These are phyloP conservation scores for Eupithecia vulgata DNA, from an alignment of 2,888 invertebrate species.

Conservation along the genomic window DNA sequence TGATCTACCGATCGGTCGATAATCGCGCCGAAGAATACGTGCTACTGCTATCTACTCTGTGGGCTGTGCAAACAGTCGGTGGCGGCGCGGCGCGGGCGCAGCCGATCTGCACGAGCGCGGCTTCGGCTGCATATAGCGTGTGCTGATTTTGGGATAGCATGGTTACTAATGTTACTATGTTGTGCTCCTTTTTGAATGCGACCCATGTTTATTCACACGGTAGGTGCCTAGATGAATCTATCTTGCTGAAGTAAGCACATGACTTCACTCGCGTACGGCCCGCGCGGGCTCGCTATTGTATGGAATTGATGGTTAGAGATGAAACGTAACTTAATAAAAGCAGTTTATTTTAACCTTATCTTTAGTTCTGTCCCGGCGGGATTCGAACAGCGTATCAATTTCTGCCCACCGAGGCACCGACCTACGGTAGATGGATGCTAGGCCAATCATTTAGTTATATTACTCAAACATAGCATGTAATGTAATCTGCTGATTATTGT, in stretches of 20 bases:
- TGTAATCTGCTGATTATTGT: no score
- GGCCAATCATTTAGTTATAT: no score
- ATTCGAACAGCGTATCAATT: not conserved
- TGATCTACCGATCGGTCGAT: slow-evolving; percentile 66
- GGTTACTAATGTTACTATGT: not conserved
- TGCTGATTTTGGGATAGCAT: slow-evolving; percentile 8
- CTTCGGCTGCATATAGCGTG: slow-evolving; percentile 48
- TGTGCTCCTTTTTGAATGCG: slow-evolving; percentile 1
- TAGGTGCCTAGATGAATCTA: not conserved
- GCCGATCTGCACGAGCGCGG: slow-evolving; percentile 57
- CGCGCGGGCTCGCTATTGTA: not conserved
- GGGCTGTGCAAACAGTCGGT: slow-evolving; percentile 65
- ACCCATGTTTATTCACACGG: not conserved
- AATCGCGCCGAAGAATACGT: slow-evolving; percentile 52
- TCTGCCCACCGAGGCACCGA: no score
- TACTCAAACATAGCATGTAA: no score
- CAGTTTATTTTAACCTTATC: no score
- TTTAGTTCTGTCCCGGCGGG: no score
- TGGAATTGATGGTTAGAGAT: not conserved
- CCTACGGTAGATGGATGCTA: not conserved
- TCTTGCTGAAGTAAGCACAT: not conserved
- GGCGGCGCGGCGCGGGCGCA: slow-evolving; percentile 43
- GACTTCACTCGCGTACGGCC: not conserved
- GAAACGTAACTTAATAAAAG: not conserved
- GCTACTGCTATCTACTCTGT: not conserved